Evolutionary conservation across 2,113 vertebrate species (phyloP).

Genomic region (Laticauda laticaudata): DNA sequence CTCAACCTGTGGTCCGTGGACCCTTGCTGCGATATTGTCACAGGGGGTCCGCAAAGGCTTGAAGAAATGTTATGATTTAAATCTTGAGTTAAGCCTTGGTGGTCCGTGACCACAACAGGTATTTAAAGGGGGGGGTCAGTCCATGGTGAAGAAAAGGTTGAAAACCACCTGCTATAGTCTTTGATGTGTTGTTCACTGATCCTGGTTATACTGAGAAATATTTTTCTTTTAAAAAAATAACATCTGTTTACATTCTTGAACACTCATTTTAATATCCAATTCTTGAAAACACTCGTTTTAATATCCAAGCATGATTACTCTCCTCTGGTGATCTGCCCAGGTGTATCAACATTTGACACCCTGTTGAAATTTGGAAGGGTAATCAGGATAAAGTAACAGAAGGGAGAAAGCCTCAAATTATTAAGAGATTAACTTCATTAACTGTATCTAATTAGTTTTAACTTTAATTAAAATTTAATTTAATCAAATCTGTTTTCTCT

Average conservation of each 20-base stretch:
- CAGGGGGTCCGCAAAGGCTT: not conserved
- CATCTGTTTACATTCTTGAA: not conserved
- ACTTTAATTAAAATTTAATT: not conserved
- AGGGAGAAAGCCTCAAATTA: not conserved
- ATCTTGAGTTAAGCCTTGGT: not conserved
- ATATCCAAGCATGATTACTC: not conserved
- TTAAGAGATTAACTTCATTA: not conserved
- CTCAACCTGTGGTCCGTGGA: not conserved
- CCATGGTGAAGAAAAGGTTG: not conserved
- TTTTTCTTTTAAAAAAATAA: too few relatives aligned
- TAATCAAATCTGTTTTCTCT: not conserved
- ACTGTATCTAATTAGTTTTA: not conserved
- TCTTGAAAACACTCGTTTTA: not conserved
- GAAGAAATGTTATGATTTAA: not conserved
- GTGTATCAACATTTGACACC: not conserved
- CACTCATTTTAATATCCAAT: too few relatives aligned
- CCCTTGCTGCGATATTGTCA: not conserved
- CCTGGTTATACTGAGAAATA: not conserved
- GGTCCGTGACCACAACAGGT: not conserved
- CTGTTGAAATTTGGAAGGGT: not conserved
- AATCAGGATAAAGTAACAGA: not conserved
- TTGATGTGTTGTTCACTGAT: not conserved
- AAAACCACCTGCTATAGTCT: not conserved
- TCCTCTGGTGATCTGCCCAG: not conserved
- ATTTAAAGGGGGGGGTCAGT: not conserved